Evolutionary conservation across 2,113 vertebrate genomes (phyloP).

Genomic region (Illadopsis cleaveri): DNA sequence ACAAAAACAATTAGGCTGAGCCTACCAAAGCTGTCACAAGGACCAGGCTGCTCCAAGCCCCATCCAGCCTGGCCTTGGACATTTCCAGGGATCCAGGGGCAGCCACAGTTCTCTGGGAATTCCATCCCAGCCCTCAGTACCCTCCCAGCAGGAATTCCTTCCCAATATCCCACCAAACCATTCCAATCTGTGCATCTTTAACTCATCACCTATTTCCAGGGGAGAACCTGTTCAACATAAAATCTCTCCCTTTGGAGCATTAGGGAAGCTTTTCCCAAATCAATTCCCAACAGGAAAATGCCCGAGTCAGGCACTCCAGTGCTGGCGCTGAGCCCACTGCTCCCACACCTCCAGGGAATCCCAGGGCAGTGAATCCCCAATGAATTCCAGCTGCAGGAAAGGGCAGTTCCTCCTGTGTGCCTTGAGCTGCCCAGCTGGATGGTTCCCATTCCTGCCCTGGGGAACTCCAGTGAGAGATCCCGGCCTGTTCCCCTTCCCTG

Average conservation of each 20-base stretch:
- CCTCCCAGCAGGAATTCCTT: not conserved
- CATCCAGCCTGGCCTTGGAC: not conserved
- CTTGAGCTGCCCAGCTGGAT: not conserved
- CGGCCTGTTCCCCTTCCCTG: rapidly evolving
- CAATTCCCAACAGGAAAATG: rapidly evolving
- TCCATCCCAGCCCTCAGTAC: not conserved
- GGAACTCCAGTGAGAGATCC: rapidly evolving
- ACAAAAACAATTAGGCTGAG: not conserved
- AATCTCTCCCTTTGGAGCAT: not conserved
- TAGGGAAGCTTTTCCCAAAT: not conserved
- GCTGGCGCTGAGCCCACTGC: rapidly evolving
- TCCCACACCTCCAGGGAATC: not conserved
- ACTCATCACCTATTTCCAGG: rapidly evolving
- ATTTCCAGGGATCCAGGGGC: not conserved
- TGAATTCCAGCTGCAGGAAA: rapidly evolving
- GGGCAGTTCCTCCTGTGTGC: not conserved
- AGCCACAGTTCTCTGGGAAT: not conserved
- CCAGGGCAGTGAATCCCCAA: rapidly evolving
- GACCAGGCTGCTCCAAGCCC: not conserved
- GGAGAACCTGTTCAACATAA: rapidly evolving
- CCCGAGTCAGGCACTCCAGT: rapidly evolving
- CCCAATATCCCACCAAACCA: not conserved
- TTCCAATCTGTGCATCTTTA: not conserved
- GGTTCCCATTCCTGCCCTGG: not conserved
- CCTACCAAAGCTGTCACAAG: not conserved